Base-by-base conservation (phyloP, 2,797 vertebrate species). In the Notoglanidium macrostoma region DNA sequence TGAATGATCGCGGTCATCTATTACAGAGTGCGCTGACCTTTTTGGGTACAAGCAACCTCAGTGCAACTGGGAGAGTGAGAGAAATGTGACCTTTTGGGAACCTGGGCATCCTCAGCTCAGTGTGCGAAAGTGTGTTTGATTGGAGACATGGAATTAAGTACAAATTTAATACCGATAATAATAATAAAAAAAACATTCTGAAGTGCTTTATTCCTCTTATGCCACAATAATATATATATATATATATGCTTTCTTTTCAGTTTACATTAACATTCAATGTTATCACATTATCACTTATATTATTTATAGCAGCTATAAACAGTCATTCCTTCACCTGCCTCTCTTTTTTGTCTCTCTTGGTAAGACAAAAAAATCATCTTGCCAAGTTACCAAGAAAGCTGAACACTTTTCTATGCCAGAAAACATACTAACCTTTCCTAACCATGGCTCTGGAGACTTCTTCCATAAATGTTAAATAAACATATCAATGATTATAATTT, bases 21-120 rank as follows among this genome's bases (percentile, higher is more conserved):
- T 90, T 89, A 90, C 68, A 90, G 51, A 81, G 78, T 86, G 85
- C 55, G 77, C 81, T 90, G 89, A 91, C 89, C 87, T 88, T 88
- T 83, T 63, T 68, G 84, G 23, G 76, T 5, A 54, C 35, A 57
- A 54, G 77, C 83, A 89, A 83, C 85, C 81, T 51, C 84, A 78
- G n/a, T 72, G 80, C 44, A 87, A 84, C 86, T 87, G 78, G 29
- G 40, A 80, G 65, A 68, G 40, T 78, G 61, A 84, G 63, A 55
- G 59, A 86, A 84, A 86, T 86, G 73, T 63, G 85, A 89, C 89
- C 59, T 88, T 90, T 86, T 85, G 84, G 77, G 85, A 83, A 91
- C 55, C 80, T 54, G 46, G 23, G 35, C 76, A 67, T 88, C 80
- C 83, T 89, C 21, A 85, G 55, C 61, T 87, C 59, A 85, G 67